Evolutionary conservation across 2,797 vertebrate genomes (phyloP), one percentile per base, ranked within the genome.

Genomic region (Coilia nasus): DNA sequence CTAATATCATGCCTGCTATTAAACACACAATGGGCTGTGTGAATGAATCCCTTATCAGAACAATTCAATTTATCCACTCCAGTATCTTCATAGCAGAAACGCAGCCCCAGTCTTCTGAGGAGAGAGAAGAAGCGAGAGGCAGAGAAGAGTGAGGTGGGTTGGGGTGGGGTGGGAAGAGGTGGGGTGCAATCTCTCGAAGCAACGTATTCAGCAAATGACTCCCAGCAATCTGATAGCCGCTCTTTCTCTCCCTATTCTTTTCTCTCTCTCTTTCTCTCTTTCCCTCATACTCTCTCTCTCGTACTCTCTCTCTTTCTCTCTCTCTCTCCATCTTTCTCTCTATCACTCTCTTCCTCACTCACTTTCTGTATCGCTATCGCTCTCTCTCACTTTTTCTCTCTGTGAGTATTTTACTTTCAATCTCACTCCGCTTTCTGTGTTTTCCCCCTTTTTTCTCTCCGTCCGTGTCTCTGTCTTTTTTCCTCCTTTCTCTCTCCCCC

Each of bases 381-480:
- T 54, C 50, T 54, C 50, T 54, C 50, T 54, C 2, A 3, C 50
- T 54, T 7, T 54, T 9, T 54, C 7, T 14, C 7, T 54, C 14
- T 54, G 50, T 54, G 50, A 54, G 12, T 71, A 25, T 82, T 84
- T 84, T 80, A 82, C 14, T 54, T 54, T 54, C 9, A 54, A 54
- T 54, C 50, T 54, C 50, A 54, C 14, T 54, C 50, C 50, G 7
- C 50, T 54, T 54, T 54, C 2, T 41, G 35, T 41, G 35, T 71
- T 35, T 31, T 12, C 25, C 14, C 11, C 31, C 5, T 31, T 35
- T 17, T 71, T n/a, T 71, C 11, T 19, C 28, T 71, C 17, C 6
- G 78, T 64, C 82, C 80, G 35, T 81, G 84, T 83, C 78, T 84
- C 83, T 84, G 25, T 31, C 28, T 71, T n/a, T 25, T 23, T 62